These are phyloP conservation scores for Phocides pigmalion DNA, from an alignment of 1,140 invertebrate genomes.

Conservation along the genomic window DNA sequence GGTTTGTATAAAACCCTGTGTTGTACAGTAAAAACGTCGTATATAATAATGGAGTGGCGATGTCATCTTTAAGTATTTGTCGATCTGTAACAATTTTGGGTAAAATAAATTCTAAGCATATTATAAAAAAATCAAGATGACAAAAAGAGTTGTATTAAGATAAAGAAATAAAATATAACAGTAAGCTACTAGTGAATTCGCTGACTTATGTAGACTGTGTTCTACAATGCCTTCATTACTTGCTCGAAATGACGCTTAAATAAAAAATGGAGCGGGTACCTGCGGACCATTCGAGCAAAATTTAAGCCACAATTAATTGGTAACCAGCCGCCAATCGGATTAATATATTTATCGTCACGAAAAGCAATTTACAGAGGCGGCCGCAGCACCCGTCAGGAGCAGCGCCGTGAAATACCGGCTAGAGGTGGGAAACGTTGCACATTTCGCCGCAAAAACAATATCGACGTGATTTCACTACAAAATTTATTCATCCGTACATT, in stretches of 20 bases:
- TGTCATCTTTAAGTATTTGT: too few species aligned
- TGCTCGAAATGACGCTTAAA: constrained; percentile 12
- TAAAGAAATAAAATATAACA: too few species aligned
- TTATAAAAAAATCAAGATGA: too few species aligned
- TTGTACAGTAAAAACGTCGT: not conserved
- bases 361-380: constrained; percentile 34
- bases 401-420: constrained; percentile 4
- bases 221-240: constrained; percentile 1
- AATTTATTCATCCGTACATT: constrained; percentile 2
- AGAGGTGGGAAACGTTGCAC: constrained; percentile 22
- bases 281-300: constrained; percentile 39
- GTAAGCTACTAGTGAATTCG: too few species aligned
- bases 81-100: too few species aligned
- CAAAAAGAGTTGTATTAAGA: too few species aligned
- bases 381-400: constrained; percentile 24
- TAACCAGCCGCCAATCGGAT: constrained; percentile 23
- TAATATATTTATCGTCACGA: constrained; percentile 31
- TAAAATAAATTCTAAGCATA: too few species aligned
- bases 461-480: constrained; percentile 2
- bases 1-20: constrained; percentile 14
- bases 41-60: not conserved
- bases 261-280: constrained; percentile 27
- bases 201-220: constrained; percentile 1
- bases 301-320: constrained; percentile 58
- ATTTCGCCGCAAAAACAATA: constrained; percentile 17